Evolutionary conservation across 2,888 invertebrate genomes (phyloP).

Genomic region (Tenthredo livida): DNA sequence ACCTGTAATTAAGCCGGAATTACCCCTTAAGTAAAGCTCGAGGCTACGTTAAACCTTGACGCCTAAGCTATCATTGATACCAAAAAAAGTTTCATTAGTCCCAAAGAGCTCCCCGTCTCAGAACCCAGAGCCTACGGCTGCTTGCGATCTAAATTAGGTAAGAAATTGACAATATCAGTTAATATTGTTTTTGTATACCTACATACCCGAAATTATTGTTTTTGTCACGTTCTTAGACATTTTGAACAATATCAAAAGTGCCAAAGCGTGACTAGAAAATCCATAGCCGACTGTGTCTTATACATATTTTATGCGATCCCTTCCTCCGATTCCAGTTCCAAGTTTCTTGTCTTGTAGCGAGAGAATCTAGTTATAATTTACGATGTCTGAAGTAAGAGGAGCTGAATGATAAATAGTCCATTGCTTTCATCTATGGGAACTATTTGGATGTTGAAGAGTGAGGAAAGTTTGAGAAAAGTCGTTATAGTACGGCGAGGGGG

Average conservation of each 20-base stretch:
- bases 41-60: not conserved
- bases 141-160: not conserved
- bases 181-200: not conserved
- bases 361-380: slow-evolving; percentile 1
- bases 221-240: not conserved
- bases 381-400: not conserved
- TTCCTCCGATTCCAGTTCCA: not conserved
- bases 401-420: slow-evolving; percentile 2
- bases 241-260: not conserved
- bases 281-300: not conserved
- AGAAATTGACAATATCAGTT: not conserved
- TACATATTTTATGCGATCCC: not conserved
- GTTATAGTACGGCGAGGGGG: slow-evolving; percentile 9
- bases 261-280: not conserved
- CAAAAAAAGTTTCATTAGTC: slow-evolving; percentile 14
- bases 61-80: slow-evolving; percentile 12
- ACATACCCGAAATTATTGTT: no score
- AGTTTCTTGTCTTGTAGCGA: not conserved
- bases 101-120: not conserved
- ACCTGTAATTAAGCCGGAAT: slow-evolving; percentile 1
- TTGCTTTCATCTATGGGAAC: not conserved
- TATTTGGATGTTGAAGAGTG: not conserved
- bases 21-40: slow-evolving; percentile 1
- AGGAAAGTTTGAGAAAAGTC: slow-evolving; percentile 1
- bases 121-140: not conserved